Conservation (phyloP, 2,113 vertebrate species). For the Cryptotis parvus region DNA sequence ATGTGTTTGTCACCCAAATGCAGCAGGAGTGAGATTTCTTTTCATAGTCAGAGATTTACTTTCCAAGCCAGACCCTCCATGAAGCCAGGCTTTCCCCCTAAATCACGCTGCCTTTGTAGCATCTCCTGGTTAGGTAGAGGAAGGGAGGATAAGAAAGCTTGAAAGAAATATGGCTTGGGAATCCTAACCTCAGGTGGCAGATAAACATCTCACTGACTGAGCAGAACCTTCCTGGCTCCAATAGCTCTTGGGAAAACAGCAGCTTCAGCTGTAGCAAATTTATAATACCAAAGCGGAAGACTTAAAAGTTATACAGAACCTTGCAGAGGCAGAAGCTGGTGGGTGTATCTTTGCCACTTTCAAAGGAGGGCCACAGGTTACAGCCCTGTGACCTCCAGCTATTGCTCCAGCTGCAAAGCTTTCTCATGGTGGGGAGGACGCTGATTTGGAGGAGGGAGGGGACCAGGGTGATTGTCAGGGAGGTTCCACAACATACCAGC, state of each 20-base stretch:
- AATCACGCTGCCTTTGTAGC: not conserved
- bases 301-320: not conserved
- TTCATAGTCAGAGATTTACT: not conserved
- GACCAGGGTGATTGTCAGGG: slow-evolving; percentile 44
- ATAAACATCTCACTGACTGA: not conserved
- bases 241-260: not conserved
- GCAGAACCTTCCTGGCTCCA: not conserved
- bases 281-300: not conserved
- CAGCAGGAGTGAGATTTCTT: not conserved
- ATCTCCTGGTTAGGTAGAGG: not conserved
- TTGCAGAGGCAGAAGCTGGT: not conserved
- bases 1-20: not conserved
- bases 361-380: slow-evolving; percentile 53
- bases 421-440: slow-evolving; percentile 77
- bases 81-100: not conserved
- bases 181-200: not conserved
- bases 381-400: slow-evolving; percentile 30
- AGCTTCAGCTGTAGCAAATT: not conserved
- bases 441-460: slow-evolving; percentile 58
- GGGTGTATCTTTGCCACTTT: not conserved
- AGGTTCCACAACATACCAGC: not conserved
- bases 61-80: not conserved
- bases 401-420: slow-evolving; percentile 76
- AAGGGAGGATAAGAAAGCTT: not conserved
- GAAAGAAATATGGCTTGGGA: not conserved